Evolutionary conservation across 37 sponge, comb jelly and placozoan species (phyloP).

Genomic region (Chondrilla cf. caribensis): DNA sequence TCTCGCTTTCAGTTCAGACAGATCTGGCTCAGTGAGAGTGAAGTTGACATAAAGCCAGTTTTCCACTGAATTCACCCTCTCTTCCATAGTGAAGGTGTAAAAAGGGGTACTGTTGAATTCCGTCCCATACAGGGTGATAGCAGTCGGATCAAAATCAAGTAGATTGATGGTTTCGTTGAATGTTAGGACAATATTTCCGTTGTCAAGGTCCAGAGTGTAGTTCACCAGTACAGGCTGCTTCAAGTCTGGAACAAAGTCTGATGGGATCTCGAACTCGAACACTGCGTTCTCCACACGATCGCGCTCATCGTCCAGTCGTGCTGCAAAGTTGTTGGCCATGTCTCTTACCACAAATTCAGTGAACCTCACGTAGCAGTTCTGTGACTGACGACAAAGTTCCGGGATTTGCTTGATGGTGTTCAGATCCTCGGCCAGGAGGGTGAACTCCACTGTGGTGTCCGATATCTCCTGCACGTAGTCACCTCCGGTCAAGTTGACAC

Average conservation of each 20-base stretch:
- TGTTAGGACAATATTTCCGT: constrained; percentile 71
- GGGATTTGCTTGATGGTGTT: constrained; percentile 66
- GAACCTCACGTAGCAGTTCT: constrained; percentile 72
- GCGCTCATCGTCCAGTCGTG: constrained; percentile 21
- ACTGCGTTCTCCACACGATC: not conserved
- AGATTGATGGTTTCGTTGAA: constrained; percentile 76
- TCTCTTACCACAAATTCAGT: constrained; percentile 54
- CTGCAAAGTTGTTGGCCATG: constrained; percentile 79
- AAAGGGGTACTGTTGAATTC: constrained; percentile 55
- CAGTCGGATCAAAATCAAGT: constrained; percentile 32
- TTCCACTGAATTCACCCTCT: constrained; percentile 10
- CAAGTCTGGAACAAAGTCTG: constrained; percentile 29
- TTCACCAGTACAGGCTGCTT: constrained; percentile 46
- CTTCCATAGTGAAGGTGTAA: constrained; percentile 33
- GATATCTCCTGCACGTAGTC: constrained; percentile 45
- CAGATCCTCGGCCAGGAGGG: constrained; percentile 53
- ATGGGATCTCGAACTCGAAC: constrained; percentile 45
- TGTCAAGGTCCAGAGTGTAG: constrained; percentile 73
- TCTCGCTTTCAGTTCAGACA: constrained; percentile 47
- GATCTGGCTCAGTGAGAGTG: constrained; percentile 43
- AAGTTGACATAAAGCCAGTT: constrained; percentile 80
- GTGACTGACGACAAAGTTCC: constrained; percentile 43
- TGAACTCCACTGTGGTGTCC: constrained; percentile 76
- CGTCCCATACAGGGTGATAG: constrained; percentile 60
- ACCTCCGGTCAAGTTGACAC: constrained; percentile 66